phyloP scores from a whole-genome alignment of 2,888 invertebrate genomes.

The Nephrotoma appendiculata region DNA sequence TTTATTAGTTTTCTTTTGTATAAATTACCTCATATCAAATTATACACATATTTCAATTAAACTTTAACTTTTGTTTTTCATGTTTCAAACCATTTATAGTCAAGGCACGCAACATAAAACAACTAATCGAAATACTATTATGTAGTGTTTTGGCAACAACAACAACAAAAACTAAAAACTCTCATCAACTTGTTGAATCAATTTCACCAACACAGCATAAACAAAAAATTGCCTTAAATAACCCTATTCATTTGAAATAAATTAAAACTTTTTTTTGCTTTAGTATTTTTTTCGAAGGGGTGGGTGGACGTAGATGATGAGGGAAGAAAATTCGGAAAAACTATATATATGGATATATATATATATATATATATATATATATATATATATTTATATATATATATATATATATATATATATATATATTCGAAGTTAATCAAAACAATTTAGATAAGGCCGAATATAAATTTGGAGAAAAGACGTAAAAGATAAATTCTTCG shows the following conservation, averaged over 20 bases:
- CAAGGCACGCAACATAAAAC: not conserved
- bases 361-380: not conserved
- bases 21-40: not conserved
- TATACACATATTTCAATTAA: not conserved
- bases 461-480: not conserved
- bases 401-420: not conserved
- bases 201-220: not conserved
- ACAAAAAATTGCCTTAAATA: not conserved
- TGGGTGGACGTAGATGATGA: not conserved
- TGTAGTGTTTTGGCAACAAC: not conserved
- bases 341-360: too few species aligned
- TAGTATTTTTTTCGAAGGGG: not conserved
- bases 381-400: not conserved
- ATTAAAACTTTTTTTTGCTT: not conserved
- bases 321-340: not conserved
- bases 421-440: not conserved
- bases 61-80: not conserved
- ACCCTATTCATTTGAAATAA: not conserved
- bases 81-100: not conserved
- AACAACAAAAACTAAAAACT: not conserved
- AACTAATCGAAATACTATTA: not conserved
- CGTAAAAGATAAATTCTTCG: not conserved
- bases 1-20: not conserved
- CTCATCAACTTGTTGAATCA: not conserved
- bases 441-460: not conserved